These are phyloP conservation scores for Cremastobaeus sp. DNA, from an alignment of 2,888 invertebrate species.

Conservation along the genomic window DNA sequence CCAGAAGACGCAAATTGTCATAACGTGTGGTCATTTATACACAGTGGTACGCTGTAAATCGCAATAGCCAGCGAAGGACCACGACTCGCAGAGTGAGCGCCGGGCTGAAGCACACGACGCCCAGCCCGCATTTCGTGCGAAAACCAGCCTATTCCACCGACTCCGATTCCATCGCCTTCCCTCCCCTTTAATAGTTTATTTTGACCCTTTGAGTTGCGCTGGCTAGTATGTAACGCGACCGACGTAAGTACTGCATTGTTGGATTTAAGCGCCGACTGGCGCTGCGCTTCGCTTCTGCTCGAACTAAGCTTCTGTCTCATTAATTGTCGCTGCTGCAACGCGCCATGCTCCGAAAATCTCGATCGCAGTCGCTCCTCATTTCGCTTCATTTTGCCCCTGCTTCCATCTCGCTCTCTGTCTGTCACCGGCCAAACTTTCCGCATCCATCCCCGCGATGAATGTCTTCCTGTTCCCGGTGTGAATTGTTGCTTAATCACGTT, in stretches of 20 bases:
- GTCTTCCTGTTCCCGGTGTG: slow-evolving; percentile 12
- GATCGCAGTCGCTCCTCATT: slow-evolving; percentile 18
- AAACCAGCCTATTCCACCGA: slow-evolving; percentile 62
- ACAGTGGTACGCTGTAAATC: slow-evolving; percentile 41
- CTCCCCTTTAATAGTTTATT: slow-evolving; percentile 65
- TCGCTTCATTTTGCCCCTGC: slow-evolving; percentile 28
- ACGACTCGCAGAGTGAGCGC: slow-evolving; percentile 35
- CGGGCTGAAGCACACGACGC: slow-evolving; percentile 36
- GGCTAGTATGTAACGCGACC: slow-evolving; percentile 55
- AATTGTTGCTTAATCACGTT: slow-evolving; percentile 16
- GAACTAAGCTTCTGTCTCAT: slow-evolving; percentile 43
- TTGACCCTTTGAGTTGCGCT: slow-evolving; percentile 45
- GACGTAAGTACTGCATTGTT: slow-evolving; percentile 59
- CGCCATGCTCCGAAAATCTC: no score
- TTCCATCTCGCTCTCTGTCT: slow-evolving; percentile 17
- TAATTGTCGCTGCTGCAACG: slow-evolving; percentile 29
- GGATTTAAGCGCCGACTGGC: slow-evolving; percentile 30
- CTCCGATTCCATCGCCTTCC: slow-evolving; percentile 69
- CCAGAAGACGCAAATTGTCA: no score
- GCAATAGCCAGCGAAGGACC: slow-evolving; percentile 48
- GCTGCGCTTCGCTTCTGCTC: slow-evolving; percentile 46
- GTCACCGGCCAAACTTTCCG: slow-evolving; percentile 22
- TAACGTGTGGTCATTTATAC: no score
- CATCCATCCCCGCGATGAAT: slow-evolving; percentile 3
- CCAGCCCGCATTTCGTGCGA: slow-evolving; percentile 41